These are phyloP conservation scores for Bradypodion pumilum DNA, from an alignment of 2,797 vertebrate genomes.

Conservation along the genomic window DNA sequence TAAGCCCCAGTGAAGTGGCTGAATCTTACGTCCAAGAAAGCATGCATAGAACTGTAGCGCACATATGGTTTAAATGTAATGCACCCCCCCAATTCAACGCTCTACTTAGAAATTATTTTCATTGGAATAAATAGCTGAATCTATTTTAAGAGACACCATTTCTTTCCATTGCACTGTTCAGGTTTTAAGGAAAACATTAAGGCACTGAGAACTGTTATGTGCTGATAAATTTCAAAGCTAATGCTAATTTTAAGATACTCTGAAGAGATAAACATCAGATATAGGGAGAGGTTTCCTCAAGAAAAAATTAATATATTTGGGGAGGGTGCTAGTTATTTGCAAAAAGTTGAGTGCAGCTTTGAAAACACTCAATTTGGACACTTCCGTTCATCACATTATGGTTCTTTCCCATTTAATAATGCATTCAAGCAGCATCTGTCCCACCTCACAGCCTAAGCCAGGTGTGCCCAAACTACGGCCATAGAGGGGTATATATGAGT, in stretches of 20 bases:
- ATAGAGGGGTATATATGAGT: too few species aligned
- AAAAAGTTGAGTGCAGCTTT: not conserved
- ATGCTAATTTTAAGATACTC: not conserved
- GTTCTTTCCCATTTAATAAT: not conserved
- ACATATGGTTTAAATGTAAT: not conserved
- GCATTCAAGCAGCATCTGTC: not conserved
- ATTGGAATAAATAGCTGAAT: not conserved
- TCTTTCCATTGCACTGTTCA: not conserved
- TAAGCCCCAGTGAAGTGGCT: not conserved
- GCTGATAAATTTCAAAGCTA: too few species aligned
- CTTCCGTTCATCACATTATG: not conserved
- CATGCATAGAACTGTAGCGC: not conserved
- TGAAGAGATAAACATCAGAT: not conserved
- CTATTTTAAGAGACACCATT: not conserved
- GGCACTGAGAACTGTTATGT: not conserved
- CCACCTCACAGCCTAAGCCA: too few species aligned
- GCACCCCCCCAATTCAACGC: not conserved
- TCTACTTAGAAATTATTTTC: not conserved
- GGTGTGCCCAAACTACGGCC: too few species aligned
- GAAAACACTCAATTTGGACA: not conserved
- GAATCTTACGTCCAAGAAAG: not conserved
- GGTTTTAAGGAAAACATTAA: not conserved
- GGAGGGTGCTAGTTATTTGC: not conserved
- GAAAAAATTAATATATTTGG: too few species aligned
- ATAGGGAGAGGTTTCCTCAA: not conserved